Base-by-base conservation (phyloP, 2,888 invertebrate species). In the Drosophila neutralis region DNA sequence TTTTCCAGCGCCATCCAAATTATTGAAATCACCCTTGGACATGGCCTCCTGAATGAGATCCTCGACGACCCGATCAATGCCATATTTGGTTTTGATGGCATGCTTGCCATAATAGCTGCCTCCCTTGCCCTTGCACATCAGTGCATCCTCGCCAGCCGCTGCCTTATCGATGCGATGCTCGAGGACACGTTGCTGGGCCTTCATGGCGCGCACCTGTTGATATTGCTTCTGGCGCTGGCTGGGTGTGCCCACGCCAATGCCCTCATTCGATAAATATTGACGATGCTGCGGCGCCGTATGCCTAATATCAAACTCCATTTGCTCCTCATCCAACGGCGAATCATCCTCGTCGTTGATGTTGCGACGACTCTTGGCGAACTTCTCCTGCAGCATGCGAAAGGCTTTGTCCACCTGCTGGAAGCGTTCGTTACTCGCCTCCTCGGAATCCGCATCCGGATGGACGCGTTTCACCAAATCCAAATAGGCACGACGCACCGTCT, bases 41-140 rank as follows among this genome's bases (percentile, higher is more conserved):
- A 98, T 98, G 0, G 98, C 96, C 91, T 98, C 97, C 87, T 97
- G 97, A 78, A 98, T 98, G 71, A 98, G 94, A 94, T 98, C 98
- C 92, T 98, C 98, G 0, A 98, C 98, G 0, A 98, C 93, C 62
- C 98, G 95, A 76, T 98, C 98, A 84, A 97, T 96, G 0, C 97
- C 97, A 90, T 93, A 95, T 94, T 96, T 96, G 0, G 97, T 97
- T 94, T 96, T 96, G 27, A 96, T 95, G 82, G 96, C 96, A 92
- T 96, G 96, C 83, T 94, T 95, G 60, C 94, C 94, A 62, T 94
- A 93, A 35, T 95, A 94, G 27, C 93, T 94, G 52, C 94, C 95
- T 36, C 94, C 94, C 29, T 82, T 87, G 8, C 94, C 94, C 36
- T 82, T 87, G 18, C 59, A 53, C 94, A 96, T 95, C 0, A 97